Evolutionary conservation across 2,113 vertebrate genomes (phyloP).

Genomic region (Acrocephalus arundinaceus): DNA sequence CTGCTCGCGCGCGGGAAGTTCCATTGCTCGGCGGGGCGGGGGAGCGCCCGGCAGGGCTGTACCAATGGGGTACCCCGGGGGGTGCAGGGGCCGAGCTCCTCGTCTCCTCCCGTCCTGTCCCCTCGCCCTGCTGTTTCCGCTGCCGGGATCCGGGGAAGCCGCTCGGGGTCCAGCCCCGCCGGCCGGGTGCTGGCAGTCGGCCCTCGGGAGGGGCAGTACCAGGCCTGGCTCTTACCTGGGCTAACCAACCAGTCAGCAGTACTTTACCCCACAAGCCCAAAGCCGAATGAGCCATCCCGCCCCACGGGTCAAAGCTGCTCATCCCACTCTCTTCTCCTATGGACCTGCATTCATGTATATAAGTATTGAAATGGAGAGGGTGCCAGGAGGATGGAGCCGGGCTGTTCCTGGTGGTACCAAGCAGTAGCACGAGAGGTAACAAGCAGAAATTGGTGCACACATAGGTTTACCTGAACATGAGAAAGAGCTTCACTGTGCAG

Average conservation of each 20-base stretch:
- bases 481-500: no score
- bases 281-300: accelerated
- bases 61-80: background rate
- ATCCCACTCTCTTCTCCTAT: accelerated
- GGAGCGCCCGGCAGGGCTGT: background rate
- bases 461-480: background rate
- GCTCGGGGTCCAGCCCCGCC: accelerated
- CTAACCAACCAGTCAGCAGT: accelerated
- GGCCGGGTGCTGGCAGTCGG: no score
- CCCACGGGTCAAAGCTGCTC: accelerated
- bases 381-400: background rate
- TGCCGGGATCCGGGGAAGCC: accelerated
- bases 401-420: background rate
- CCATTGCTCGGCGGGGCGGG: background rate
- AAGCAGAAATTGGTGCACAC: background rate
- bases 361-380: no score
- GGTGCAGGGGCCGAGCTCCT: accelerated
- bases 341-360: background rate
- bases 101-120: accelerated
- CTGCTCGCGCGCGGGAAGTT: background rate
- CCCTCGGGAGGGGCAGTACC: no score
- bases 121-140: accelerated
- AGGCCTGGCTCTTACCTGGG: accelerated
- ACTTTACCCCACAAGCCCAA: accelerated
- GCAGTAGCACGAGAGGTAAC: accelerated